phyloP scores from a whole-genome alignment of 2,797 vertebrate genomes.

The Cuculus canorus region DNA sequence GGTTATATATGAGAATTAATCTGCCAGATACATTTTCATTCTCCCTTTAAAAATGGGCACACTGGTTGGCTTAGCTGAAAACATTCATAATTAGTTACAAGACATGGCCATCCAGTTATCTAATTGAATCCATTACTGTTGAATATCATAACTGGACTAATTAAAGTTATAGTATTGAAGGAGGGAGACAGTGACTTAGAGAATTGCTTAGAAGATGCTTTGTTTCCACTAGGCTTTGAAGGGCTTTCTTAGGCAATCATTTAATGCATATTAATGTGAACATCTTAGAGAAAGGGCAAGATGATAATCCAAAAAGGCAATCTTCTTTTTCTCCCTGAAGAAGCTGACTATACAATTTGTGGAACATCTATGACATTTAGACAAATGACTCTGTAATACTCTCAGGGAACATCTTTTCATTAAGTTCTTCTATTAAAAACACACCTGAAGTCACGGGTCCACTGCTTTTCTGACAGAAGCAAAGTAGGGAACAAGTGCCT shows the following conservation, averaged over 20 bases:
- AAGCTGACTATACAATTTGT: constrained; percentile 33
- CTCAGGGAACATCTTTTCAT: constrained; percentile 14
- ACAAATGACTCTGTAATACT: constrained; percentile 50
- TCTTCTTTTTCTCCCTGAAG: constrained; percentile 30
- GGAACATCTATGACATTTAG: constrained; percentile 46
- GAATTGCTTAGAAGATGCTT: background rate
- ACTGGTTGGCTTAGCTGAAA: constrained; percentile 19
- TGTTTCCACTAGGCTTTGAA: background rate
- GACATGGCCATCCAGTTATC: constrained; percentile 14
- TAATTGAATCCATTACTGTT: background rate
- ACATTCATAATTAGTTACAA: constrained; percentile 40
- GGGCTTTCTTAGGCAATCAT: background rate
- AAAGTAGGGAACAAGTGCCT: background rate
- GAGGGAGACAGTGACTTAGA: background rate
- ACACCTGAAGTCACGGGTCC: background rate
- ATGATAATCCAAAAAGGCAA: constrained; percentile 20
- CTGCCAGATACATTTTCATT: background rate
- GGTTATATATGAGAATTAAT: background rate
- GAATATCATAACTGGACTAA: background rate
- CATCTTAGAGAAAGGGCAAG: constrained; percentile 22
- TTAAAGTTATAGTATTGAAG: background rate
- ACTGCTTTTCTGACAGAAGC: background rate
- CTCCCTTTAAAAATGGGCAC: background rate
- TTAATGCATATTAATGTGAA: constrained; percentile 31
- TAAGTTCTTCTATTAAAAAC: background rate